Evolutionary conservation across 2,888 invertebrate species (phyloP), one percentile per base, ranked within the genome.

Genomic region (Xylophagus ater): DNA sequence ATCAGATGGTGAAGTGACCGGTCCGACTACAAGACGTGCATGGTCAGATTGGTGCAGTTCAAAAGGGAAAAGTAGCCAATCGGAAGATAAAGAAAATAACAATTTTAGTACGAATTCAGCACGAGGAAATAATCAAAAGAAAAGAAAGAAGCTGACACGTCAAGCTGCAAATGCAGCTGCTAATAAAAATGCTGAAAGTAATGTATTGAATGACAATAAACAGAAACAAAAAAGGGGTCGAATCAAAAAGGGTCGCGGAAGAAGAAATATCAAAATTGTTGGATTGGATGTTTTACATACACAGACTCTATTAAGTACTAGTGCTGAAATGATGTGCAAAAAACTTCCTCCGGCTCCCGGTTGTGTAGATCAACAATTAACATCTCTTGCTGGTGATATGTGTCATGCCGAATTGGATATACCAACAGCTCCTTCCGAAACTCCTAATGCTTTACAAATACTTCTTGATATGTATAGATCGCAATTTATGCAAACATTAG

Each of bases 301-400:
- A 52, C 83, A 89, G 64, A 92, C 92, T 24, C 69, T 92, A 49
- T 73, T 88, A 6, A 89, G 89, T 57, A 89, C 89, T 13, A 78
- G 84, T 15, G 77, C 78, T 36, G 83, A 83, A 57, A 71, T 73
- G 33, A 68, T 71, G 52, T 76, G 79, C 7, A 79, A 79, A 56
- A 80, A 79, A 60, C 70, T 82, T 47, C 86, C 86, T 25, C 86
- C 89, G 20, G 89, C 89, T 32, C 89, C 88, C 8, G 92, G 92
- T 37, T 88, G 88, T 59, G 85, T 92, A 42, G 90, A 88, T 63
- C 89, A 90, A 60, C 87, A 89, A 50, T 67, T 92, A 42, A 86
- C 88, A 4, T 78, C 83, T 30, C 68, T 89, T 37, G 78, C 83
- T 28, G 71, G 77, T 38, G 71, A 72, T 53, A 70, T 77, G 56